Conservation (phyloP, 1,140 invertebrate species). For the Drosophila pseudoananassae region DNA sequence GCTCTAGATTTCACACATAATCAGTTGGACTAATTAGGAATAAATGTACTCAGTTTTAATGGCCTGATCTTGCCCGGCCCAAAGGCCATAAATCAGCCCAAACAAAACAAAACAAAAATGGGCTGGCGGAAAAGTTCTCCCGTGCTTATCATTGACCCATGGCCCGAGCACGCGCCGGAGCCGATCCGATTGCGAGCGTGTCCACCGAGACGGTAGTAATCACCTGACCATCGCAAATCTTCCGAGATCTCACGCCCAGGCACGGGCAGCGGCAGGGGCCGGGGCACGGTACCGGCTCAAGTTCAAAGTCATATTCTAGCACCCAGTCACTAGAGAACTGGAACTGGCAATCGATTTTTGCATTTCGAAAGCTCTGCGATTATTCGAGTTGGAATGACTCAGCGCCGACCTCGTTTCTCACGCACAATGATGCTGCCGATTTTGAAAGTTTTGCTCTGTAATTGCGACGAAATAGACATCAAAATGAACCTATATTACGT, state of each 20-base stretch:
- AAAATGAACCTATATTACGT: background rate
- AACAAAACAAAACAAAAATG: conserved; percentile 17
- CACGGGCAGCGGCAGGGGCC: conserved; percentile 12
- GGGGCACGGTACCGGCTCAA: conserved; percentile 27
- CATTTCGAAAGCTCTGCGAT: background rate
- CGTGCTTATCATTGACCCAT: conserved; percentile 20
- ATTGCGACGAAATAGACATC: conserved; percentile 14
- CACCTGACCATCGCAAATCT: conserved; percentile 33
- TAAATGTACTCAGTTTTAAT: background rate
- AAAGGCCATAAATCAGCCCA: conserved; percentile 14
- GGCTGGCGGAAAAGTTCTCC: conserved; percentile 41
- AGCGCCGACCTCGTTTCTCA: conserved; percentile 87
- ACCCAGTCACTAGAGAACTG: background rate
- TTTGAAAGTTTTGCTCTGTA: conserved; percentile 46
- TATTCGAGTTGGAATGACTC: conserved; percentile 34
- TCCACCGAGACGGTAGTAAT: background rate
- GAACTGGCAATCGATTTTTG: conserved; percentile 29
- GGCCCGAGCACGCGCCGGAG: conserved; percentile 25
- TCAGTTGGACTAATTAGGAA: background rate
- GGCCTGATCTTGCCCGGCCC: conserved; percentile 13
- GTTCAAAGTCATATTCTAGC: conserved; percentile 47
- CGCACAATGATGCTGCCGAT: conserved; percentile 85
- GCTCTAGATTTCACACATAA: background rate
- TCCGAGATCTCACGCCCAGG: conserved; percentile 8
- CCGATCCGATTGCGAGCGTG: background rate